Percentiles rank a stretch among this genome's conserved stretches.
Conservation (phyloP, 2,888 invertebrate genomes). For the Andrena haemorrhoa region DNA sequence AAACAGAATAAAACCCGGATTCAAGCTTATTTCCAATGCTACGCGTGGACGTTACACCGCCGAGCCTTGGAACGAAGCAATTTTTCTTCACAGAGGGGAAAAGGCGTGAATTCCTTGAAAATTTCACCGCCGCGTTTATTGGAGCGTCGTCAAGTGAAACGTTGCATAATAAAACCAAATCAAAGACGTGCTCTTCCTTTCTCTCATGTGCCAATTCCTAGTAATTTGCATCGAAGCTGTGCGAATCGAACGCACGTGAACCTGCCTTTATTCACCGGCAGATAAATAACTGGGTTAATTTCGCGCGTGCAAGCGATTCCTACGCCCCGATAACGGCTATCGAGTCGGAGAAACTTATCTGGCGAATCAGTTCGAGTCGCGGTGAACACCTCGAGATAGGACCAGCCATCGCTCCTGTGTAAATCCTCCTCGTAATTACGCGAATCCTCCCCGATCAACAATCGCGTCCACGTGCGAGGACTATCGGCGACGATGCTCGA, state of each 20-base stretch:
- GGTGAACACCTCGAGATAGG: conserved; percentile 12
- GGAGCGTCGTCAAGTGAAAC: conserved; percentile 10
- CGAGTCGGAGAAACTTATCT: conserved; percentile 38
- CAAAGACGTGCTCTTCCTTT: conserved; percentile 23
- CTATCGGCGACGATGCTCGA: neutral
- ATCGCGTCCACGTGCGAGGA: neutral
- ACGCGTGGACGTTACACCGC: too few species aligned
- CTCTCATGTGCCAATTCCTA: conserved; percentile 38
- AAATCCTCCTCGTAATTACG: neutral
- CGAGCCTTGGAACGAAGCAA: too few species aligned
- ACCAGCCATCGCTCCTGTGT: neutral
- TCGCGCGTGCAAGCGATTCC: conserved; percentile 34
- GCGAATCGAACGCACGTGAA: neutral
- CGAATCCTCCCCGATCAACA: neutral
- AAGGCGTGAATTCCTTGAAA: neutral
- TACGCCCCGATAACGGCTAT: conserved; percentile 47
- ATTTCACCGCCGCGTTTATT: conserved; percentile 3
- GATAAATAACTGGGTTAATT: conserved; percentile 43
- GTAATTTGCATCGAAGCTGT: conserved; percentile 14
- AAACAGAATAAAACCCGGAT: too few species aligned
- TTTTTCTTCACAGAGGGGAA: too few species aligned
- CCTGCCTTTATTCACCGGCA: neutral
- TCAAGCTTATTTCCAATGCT: too few species aligned
- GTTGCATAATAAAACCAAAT: conserved; percentile 38
- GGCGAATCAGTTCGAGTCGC: conserved; percentile 29